Percentiles rank a stretch among this genome's conserved stretches.
phyloP scores from a whole-genome alignment of 2,888 invertebrate species.

The Torymus tubicola region DNA sequence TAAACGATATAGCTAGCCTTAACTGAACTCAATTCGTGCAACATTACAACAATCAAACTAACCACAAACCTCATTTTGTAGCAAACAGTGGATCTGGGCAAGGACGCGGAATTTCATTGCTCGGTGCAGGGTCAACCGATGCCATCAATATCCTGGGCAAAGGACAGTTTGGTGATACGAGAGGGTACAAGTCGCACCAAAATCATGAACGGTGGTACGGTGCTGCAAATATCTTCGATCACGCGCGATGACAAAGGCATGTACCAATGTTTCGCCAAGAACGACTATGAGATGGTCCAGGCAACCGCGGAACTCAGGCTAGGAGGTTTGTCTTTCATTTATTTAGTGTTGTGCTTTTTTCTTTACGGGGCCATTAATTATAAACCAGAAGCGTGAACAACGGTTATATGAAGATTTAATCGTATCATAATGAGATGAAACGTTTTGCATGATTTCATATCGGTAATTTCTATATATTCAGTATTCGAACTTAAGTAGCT shows the following conservation, averaged over 20 bases:
- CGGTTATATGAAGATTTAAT: too few relatives aligned
- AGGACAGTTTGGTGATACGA: constrained; percentile 77
- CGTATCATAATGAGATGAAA: too few relatives aligned
- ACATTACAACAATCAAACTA: too few relatives aligned
- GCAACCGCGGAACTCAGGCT: constrained; percentile 88
- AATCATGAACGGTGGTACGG: constrained; percentile 72
- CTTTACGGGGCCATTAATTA: too few relatives aligned
- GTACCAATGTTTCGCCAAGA: constrained; percentile 93
- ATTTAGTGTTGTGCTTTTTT: too few relatives aligned
- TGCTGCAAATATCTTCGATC: constrained; percentile 77
- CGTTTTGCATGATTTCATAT: too few relatives aligned
- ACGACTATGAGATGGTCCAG: constrained; percentile 90
- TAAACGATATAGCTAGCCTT: too few relatives aligned
- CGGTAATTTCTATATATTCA: too few relatives aligned
- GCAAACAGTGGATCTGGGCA: constrained; percentile 89
- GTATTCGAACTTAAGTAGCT: too few relatives aligned
- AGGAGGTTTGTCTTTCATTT: constrained; percentile 79
- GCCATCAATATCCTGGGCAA: constrained; percentile 76
- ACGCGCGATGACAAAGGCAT: constrained; percentile 91
- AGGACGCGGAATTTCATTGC: constrained; percentile 91
- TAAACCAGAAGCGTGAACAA: too few relatives aligned
- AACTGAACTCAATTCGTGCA: too few relatives aligned
- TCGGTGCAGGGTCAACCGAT: constrained; percentile 90
- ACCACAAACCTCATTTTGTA: constrained; percentile 71
- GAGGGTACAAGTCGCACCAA: constrained; percentile 73